Percentiles rank a stretch among this genome's conserved stretches.
These are phyloP conservation scores for Dysmachus trigonus DNA, from an alignment of 2,888 invertebrate genomes.

Conservation along the genomic window DNA sequence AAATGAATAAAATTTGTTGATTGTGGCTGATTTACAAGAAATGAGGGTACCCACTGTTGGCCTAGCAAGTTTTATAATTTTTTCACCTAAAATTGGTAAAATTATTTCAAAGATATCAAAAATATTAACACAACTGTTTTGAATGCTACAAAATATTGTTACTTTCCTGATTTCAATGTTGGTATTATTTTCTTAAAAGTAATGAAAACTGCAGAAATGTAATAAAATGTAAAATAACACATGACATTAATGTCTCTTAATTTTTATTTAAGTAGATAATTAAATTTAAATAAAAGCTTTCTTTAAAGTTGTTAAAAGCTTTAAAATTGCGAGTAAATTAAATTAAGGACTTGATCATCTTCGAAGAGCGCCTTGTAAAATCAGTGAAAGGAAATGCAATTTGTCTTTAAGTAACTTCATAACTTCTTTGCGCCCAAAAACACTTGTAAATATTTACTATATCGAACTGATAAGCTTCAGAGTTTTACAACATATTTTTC, in stretches of 20 bases:
- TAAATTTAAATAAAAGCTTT: not conserved
- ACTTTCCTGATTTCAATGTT: not conserved
- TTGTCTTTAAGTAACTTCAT: not conserved
- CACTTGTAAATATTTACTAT: not conserved
- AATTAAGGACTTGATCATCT: not conserved
- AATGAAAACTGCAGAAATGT: not conserved
- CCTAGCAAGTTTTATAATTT: no score
- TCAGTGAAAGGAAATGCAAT: not conserved
- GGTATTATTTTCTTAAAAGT: not conserved
- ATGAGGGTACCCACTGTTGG: no score
- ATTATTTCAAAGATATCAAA: no score
- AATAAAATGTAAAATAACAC: not conserved
- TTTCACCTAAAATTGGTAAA: no score
- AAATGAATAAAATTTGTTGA: no score
- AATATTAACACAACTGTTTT: no score
- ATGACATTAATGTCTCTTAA: not conserved
- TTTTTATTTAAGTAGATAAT: not conserved
- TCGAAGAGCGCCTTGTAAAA: not conserved
- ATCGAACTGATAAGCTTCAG: not conserved
- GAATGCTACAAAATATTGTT: not conserved
- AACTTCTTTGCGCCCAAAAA: not conserved
- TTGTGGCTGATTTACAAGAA: no score
- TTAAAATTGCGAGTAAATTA: not conserved
- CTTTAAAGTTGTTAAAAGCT: not conserved
- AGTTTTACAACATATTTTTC: conserved; percentile 10